Evolutionary conservation across 2,113 vertebrate species (phyloP).

Genomic region (Bos javanicus): DNA sequence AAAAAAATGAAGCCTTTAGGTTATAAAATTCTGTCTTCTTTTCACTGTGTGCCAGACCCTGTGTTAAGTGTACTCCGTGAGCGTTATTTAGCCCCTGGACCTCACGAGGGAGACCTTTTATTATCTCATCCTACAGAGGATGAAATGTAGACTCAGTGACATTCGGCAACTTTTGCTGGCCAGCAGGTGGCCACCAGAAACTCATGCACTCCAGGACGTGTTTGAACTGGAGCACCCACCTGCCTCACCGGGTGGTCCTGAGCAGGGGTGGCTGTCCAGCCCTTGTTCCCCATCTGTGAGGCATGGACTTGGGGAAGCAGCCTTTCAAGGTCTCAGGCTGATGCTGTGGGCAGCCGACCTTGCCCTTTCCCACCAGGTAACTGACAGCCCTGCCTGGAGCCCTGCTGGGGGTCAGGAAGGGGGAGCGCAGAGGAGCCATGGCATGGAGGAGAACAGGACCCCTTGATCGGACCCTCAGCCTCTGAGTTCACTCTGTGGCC

Average conservation of each 20-base stretch:
- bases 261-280: rapidly evolving
- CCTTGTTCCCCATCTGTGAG: neutral
- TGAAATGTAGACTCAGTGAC: rapidly evolving
- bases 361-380: neutral
- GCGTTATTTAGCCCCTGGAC: neutral
- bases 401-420: neutral
- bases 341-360: too few relatives aligned
- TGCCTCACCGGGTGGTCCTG: neutral
- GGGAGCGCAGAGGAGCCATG: rapidly evolving
- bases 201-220: rapidly evolving
- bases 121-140: neutral
- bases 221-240: rapidly evolving
- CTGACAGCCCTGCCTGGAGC: rapidly evolving
- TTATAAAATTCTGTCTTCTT: neutral
- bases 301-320: rapidly evolving
- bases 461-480: neutral
- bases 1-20: neutral
- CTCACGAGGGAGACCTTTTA: neutral
- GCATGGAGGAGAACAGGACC: rapidly evolving
- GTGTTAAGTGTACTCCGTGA: rapidly evolving
- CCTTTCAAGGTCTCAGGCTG: neutral
- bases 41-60: neutral
- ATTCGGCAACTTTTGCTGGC: rapidly evolving
- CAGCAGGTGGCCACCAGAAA: neutral
- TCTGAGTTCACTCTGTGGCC: neutral